These are phyloP conservation scores for Pilophorus perplexus DNA, from an alignment of 2,888 invertebrate species.

Conservation along the genomic window DNA sequence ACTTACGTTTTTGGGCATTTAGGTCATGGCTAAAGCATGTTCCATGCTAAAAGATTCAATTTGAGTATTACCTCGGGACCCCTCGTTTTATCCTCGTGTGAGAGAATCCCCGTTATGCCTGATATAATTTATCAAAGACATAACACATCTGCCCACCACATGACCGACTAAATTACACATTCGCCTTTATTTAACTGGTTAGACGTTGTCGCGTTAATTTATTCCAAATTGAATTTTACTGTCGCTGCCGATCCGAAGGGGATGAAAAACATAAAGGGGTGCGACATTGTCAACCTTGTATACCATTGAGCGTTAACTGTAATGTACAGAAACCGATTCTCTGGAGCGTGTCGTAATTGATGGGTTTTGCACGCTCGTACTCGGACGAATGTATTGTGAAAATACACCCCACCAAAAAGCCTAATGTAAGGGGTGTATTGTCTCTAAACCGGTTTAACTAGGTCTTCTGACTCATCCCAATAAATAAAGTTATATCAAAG, in stretches of 20 bases:
- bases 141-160: too few relatives aligned
- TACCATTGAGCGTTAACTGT: constrained; percentile 3
- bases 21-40: too few relatives aligned
- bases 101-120: too few relatives aligned
- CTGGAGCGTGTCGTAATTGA: constrained; percentile 35
- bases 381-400: constrained; percentile 11
- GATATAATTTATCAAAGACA: too few relatives aligned
- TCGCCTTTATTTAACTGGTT: too few relatives aligned
- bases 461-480: constrained; percentile 32
- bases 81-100: too few relatives aligned
- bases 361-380: constrained; percentile 6
- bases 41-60: too few relatives aligned
- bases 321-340: constrained; percentile 35
- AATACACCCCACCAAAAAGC: neutral
- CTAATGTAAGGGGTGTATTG: constrained; percentile 8
- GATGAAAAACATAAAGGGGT: constrained; percentile 1
- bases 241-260: constrained; percentile 5
- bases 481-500: constrained; percentile 38
- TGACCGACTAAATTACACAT: too few relatives aligned
- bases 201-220: neutral
- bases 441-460: constrained; percentile 38
- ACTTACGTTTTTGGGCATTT: too few relatives aligned
- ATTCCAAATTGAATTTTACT: constrained; percentile 22
- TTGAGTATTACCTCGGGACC: too few relatives aligned
- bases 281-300: neutral